phyloP scores from a whole-genome alignment of 2,113 vertebrate species.

The Pygathrix nemaeus region DNA sequence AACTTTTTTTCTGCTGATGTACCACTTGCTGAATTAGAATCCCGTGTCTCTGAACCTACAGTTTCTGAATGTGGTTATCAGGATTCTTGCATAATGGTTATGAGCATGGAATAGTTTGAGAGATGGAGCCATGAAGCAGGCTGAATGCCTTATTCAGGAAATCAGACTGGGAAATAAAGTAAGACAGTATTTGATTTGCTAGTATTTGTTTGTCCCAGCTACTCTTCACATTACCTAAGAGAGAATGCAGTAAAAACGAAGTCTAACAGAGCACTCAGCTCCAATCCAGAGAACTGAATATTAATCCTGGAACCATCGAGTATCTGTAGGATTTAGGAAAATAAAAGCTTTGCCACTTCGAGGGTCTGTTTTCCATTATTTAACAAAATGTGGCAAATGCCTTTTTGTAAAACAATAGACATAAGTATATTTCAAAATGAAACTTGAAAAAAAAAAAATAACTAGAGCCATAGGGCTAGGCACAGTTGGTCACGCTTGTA shows the following conservation, averaged over 20 bases:
- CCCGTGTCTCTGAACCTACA: rapidly evolving
- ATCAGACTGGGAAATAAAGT: neutral
- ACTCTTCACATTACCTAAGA: neutral
- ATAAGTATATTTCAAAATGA: neutral
- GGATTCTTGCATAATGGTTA: rapidly evolving
- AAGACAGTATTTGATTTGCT: neutral
- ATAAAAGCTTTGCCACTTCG: neutral
- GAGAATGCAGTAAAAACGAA: neutral
- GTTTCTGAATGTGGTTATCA: neutral
- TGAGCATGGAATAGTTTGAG: neutral
- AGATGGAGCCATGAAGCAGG: neutral
- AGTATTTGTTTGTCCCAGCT: neutral
- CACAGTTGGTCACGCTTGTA: too few species aligned
- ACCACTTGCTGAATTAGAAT: neutral
- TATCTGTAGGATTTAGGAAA: neutral
- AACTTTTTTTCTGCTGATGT: neutral
- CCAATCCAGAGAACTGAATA: neutral
- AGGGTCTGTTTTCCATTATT: neutral
- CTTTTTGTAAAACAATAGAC: neutral
- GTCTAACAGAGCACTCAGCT: neutral
- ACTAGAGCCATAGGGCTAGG: neutral
- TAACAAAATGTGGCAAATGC: neutral
- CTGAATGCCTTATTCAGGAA: neutral
- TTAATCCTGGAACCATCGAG: neutral
- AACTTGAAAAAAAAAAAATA: neutral